These are phyloP conservation scores for Isichthys henryi DNA, from an alignment of 2,113 vertebrate genomes.

Conservation along the genomic window DNA sequence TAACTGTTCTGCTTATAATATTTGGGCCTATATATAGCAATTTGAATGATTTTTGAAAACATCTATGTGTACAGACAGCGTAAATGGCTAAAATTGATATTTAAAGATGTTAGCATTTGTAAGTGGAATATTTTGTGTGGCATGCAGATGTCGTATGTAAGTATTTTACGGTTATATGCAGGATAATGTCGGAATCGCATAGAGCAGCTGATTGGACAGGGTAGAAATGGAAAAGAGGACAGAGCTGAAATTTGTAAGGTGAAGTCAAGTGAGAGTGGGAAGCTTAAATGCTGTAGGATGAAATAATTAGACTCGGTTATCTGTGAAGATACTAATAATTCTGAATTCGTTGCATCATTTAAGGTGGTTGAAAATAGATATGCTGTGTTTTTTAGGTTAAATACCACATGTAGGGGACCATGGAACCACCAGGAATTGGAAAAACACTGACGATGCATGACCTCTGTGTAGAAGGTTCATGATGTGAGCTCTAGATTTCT, in stretches of 20 bases:
- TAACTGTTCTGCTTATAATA: background rate
- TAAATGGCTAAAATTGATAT: background rate
- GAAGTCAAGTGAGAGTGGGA: conserved; percentile 24
- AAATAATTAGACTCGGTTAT: background rate
- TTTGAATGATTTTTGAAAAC: background rate
- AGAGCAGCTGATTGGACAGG: conserved; percentile 39
- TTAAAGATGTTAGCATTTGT: background rate
- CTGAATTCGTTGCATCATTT: background rate
- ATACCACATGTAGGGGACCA: background rate
- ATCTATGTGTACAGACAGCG: background rate
- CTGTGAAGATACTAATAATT: background rate
- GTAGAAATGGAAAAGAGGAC: conserved; percentile 38
- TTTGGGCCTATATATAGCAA: background rate
- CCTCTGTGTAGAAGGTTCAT: background rate
- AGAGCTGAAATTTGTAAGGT: conserved; percentile 56
- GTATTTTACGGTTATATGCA: conserved; percentile 46
- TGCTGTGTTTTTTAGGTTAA: background rate
- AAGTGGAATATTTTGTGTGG: background rate
- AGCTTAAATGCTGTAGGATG: background rate
- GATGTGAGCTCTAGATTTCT: background rate
- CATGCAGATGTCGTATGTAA: background rate
- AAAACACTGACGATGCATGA: background rate
- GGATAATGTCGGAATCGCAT: conserved; percentile 59
- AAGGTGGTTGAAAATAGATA: background rate
- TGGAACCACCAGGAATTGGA: background rate